Evolutionary conservation across 35 echinoderm and acorn worm genomes (phyloP).

Genomic region (Diadema setosum): DNA sequence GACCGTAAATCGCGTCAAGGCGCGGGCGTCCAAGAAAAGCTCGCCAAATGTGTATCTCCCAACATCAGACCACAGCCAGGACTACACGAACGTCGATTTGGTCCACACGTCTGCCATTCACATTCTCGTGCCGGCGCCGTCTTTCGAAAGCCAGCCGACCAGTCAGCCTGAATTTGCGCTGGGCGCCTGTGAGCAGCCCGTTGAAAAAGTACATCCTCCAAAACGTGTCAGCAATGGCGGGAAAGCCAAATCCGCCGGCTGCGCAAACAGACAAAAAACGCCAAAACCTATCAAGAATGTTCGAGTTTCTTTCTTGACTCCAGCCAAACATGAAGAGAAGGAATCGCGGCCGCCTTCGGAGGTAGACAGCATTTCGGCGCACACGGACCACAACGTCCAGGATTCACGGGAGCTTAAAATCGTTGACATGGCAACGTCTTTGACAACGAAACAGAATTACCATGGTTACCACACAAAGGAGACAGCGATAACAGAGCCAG

Average conservation of each 20-base stretch:
- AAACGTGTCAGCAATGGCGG: not conserved
- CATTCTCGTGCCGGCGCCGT: not conserved
- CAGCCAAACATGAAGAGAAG: not conserved
- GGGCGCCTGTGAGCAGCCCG: not conserved
- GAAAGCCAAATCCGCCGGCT: not conserved
- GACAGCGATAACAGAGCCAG: not conserved
- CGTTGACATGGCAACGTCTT: conserved; percentile 62
- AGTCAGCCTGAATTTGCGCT: not conserved
- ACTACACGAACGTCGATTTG: not conserved
- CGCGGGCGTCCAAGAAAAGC: not conserved
- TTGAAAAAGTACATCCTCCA: not conserved
- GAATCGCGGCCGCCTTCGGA: too few species aligned
- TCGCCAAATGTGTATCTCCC: not conserved
- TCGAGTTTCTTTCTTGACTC: not conserved
- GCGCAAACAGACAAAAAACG: not conserved
- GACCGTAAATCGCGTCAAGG: conserved; percentile 71
- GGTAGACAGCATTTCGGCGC: too few species aligned
- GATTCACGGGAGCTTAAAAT: conserved; percentile 31
- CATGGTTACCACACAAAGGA: conserved; percentile 57
- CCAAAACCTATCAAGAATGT: not conserved
- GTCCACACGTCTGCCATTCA: not conserved
- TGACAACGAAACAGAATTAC: conserved; percentile 59
- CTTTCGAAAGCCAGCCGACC: not conserved
- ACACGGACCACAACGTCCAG: too few species aligned
- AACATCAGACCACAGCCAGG: not conserved